These are phyloP conservation scores for Paralichthys olivaceus DNA, from an alignment of 2,113 vertebrate species.

Conservation along the genomic window DNA sequence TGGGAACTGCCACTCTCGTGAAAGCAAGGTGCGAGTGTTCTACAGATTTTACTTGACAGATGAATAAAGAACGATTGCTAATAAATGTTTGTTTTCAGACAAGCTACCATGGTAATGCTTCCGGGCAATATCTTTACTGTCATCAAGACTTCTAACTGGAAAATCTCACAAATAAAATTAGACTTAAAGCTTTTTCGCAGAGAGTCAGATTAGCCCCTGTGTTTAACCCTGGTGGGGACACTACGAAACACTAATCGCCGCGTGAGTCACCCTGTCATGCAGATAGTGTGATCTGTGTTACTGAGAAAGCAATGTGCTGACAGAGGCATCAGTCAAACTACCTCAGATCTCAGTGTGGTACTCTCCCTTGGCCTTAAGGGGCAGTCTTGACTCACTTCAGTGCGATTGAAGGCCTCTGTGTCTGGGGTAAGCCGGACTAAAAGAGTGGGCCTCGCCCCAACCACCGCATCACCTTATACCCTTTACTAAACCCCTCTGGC, in stretches of 20 bases:
- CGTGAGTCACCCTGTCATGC: slow-evolving; percentile 10
- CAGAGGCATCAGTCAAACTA: slow-evolving; percentile 30
- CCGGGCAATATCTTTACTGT: slow-evolving; percentile 48
- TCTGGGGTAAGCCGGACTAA: slow-evolving; percentile 26
- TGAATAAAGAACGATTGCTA: slow-evolving; percentile 66
- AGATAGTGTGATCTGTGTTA: slow-evolving; percentile 23
- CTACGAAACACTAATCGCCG: background rate
- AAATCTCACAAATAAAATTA: slow-evolving; percentile 42
- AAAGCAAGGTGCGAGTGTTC: slow-evolving; percentile 70
- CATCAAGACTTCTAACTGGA: slow-evolving; percentile 31
- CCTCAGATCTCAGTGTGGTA: slow-evolving; percentile 20
- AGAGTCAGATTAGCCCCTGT: slow-evolving; percentile 14
- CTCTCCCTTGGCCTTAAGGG: slow-evolving; percentile 51
- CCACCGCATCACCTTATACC: slow-evolving; percentile 22
- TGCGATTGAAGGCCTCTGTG: slow-evolving; percentile 34
- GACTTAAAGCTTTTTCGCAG: slow-evolving; percentile 17
- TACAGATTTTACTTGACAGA: slow-evolving; percentile 76
- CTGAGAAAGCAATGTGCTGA: background rate
- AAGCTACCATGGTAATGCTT: slow-evolving; percentile 63
- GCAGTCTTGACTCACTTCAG: slow-evolving; percentile 49
- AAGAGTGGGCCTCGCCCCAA: slow-evolving; percentile 25
- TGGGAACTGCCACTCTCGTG: slow-evolving; percentile 61
- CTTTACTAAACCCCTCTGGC: slow-evolving; percentile 57
- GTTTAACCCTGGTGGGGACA: slow-evolving; percentile 13
- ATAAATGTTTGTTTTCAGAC: slow-evolving; percentile 70